These are phyloP conservation scores for Hydropsyche betteni DNA, from an alignment of 2,888 invertebrate species.

Conservation along the genomic window DNA sequence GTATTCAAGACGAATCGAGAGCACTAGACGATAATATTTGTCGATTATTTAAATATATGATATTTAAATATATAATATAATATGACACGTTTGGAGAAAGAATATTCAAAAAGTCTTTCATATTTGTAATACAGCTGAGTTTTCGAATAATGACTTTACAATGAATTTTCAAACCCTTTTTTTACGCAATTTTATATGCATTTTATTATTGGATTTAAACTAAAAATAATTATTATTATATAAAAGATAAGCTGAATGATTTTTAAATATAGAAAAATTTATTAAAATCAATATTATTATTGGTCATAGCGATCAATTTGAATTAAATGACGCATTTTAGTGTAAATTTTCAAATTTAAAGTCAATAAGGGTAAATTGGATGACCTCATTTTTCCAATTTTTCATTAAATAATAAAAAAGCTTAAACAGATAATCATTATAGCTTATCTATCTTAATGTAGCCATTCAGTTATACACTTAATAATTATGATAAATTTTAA, in stretches of 20 bases:
- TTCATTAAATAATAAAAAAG: conserved; percentile 16
- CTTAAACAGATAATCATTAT: conserved; percentile 11
- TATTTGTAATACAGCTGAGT: too few relatives aligned
- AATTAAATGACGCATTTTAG: background rate
- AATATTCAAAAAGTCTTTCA: too few relatives aligned
- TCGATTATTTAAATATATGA: too few relatives aligned
- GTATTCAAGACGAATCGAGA: background rate
- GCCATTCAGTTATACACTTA: background rate
- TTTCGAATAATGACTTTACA: conserved; percentile 3
- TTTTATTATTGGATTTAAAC: conserved; percentile 9
- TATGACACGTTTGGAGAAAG: too few relatives aligned
- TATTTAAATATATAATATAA: too few relatives aligned
- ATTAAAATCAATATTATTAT: background rate
- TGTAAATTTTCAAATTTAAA: background rate
- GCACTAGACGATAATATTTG: too few relatives aligned
- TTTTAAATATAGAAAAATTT: too few relatives aligned
- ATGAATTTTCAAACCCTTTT: conserved; percentile 23
- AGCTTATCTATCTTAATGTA: conserved; percentile 11
- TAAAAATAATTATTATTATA: background rate
- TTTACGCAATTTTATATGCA: conserved; percentile 20
- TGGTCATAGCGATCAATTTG: background rate
- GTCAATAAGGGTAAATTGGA: conserved; percentile 6
- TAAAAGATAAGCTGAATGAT: background rate
- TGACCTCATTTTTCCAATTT: conserved; percentile 30
- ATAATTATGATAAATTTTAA: conserved; percentile 15